These are phyloP conservation scores for Sitodiplosis mosellana DNA, from an alignment of 1,140 invertebrate genomes.

Conservation along the genomic window DNA sequence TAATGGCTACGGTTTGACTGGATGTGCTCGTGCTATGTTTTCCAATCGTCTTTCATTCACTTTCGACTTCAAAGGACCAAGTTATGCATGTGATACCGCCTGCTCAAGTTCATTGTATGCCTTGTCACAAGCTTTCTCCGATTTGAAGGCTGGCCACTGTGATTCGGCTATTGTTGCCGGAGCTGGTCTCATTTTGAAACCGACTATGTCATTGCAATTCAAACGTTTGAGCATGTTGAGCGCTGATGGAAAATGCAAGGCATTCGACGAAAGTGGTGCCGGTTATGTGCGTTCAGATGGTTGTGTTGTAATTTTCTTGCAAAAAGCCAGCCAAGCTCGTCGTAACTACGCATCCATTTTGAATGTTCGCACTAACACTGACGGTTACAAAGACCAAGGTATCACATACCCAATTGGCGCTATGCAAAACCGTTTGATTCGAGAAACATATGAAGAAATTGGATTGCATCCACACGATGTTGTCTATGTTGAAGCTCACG, in stretches of 20 bases:
- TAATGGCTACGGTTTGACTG: constrained; percentile 83
- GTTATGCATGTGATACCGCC: constrained; percentile 84
- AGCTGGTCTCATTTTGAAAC: constrained; percentile 65
- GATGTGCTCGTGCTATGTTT: constrained; percentile 88
- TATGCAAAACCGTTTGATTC: constrained; percentile 72
- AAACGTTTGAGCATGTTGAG: constrained; percentile 81
- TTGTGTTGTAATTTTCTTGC: constrained; percentile 59
- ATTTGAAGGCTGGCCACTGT: constrained; percentile 70
- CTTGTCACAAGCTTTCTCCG: constrained; percentile 64
- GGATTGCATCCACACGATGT: constrained; percentile 65
- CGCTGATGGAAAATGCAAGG: constrained; percentile 72
- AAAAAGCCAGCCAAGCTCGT: constrained; percentile 52
- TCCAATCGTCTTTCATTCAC: constrained; percentile 89
- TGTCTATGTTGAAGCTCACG: constrained; percentile 85
- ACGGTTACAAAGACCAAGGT: constrained; percentile 73
- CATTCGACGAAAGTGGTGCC: constrained; percentile 77
- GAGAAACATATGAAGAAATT: constrained; percentile 66
- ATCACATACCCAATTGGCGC: constrained; percentile 81
- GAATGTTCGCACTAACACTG: constrained; percentile 73
- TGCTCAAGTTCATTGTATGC: constrained; percentile 87
- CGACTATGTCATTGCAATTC: constrained; percentile 80
- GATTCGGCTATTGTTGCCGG: constrained; percentile 87
- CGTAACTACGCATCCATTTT: constrained; percentile 74
- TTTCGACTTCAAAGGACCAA: constrained; percentile 83
- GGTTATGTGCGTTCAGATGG: constrained; percentile 90